Conservation (phyloP, 2,797 vertebrate genomes). For the Trichosurus vulpecula region DNA sequence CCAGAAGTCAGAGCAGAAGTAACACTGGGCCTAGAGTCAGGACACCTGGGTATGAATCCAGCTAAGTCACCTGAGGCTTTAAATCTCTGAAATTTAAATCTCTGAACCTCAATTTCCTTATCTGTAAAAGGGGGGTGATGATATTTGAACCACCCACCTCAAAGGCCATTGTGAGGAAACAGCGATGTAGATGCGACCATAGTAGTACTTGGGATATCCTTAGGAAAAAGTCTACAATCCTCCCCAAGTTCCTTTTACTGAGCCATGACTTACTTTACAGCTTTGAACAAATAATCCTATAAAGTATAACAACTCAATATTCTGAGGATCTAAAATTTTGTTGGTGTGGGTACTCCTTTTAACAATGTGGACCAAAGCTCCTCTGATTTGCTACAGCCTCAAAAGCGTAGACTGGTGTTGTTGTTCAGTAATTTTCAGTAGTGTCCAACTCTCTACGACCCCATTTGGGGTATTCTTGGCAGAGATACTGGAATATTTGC, state of each 20-base stretch:
- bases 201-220: accelerated
- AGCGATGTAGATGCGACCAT: neutral
- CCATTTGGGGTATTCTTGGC: neutral
- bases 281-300: neutral
- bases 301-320: neutral
- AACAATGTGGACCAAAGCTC: neutral
- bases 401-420: neutral
- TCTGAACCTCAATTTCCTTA: too few species aligned
- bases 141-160: too few species aligned
- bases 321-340: neutral
- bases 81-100: too few species aligned
- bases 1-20: neutral
- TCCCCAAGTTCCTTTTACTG: neutral
- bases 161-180: too few species aligned
- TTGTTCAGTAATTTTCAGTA: neutral
- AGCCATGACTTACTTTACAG: neutral
- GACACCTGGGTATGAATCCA: neutral
- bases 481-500: neutral
- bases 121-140: too few species aligned
- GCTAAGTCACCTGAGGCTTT: neutral
- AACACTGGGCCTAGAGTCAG: neutral
- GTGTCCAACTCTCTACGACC: neutral
- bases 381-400: neutral
- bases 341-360: neutral
- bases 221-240: neutral